phyloP scores from a whole-genome alignment of 2,113 vertebrate species.

The Porphyrio hochstetteri region DNA sequence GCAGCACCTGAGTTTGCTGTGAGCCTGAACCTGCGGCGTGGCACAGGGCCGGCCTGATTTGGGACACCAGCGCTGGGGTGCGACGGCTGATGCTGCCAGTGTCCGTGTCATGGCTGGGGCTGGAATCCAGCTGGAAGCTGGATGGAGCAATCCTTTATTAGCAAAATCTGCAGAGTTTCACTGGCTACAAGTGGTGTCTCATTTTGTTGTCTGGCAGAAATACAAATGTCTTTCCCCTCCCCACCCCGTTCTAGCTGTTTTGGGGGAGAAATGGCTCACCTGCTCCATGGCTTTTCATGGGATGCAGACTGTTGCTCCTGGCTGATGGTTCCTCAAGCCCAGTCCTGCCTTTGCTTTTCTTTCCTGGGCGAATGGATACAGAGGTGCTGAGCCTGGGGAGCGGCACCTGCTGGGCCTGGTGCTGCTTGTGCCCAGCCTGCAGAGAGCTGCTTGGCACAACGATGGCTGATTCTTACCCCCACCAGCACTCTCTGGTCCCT shows the following conservation, averaged over 20 bases:
- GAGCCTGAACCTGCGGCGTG: neutral
- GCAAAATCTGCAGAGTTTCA: slow-evolving; percentile 61
- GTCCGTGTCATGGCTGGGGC: neutral
- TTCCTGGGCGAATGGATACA: neutral
- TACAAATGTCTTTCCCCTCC: neutral
- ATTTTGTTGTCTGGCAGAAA: slow-evolving; percentile 16
- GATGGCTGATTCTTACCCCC: neutral
- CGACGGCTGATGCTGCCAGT: neutral
- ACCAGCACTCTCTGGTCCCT: neutral
- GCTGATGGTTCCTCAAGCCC: neutral
- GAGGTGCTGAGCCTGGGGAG: neutral
- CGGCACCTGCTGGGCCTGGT: neutral
- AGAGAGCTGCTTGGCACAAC: accelerated
- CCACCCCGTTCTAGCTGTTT: neutral
- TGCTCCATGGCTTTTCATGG: neutral
- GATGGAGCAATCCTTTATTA: slow-evolving; percentile 23
- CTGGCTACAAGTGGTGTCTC: slow-evolving; percentile 29
- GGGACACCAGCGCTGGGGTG: neutral
- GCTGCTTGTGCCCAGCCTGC: accelerated
- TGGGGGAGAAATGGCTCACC: neutral
- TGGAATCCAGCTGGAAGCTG: slow-evolving; percentile 54
- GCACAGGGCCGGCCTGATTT: neutral
- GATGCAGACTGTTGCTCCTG: neutral
- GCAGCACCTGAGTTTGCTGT: neutral
- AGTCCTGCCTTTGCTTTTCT: neutral